A percentile compares a stretch with the other conserved stretches of the same genome.
Conservation (phyloP, 30 jellyfish, hydroid and myxozoan genomes). For the Aurelia sp. region DNA sequence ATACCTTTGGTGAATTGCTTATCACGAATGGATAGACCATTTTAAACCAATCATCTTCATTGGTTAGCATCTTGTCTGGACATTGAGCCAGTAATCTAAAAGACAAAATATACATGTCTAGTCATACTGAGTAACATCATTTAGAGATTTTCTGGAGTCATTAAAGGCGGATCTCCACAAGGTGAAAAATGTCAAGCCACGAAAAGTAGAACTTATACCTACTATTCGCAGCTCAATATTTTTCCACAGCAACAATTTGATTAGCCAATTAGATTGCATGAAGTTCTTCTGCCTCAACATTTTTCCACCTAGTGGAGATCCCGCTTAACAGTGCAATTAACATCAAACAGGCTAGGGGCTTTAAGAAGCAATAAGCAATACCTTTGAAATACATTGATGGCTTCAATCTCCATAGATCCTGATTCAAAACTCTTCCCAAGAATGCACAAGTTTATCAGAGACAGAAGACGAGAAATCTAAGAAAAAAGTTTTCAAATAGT, state of each 20-base stretch:
- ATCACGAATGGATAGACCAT: slow-evolving; percentile 76
- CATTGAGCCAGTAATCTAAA: slow-evolving; percentile 78
- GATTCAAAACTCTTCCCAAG: slow-evolving; percentile 56
- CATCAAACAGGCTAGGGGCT: neutral
- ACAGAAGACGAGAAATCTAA: slow-evolving; percentile 11
- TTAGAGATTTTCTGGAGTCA: neutral
- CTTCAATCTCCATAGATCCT: slow-evolving; percentile 51
- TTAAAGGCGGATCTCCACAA: too few relatives aligned
- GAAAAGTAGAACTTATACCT: too few relatives aligned
- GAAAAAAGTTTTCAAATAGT: neutral
- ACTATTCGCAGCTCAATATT: too few relatives aligned
- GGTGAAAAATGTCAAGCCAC: too few relatives aligned
- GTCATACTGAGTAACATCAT: neutral
- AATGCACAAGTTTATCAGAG: slow-evolving; percentile 18
- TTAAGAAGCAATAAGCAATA: neutral
- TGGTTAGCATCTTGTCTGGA: slow-evolving; percentile 57
- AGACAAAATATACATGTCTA: neutral
- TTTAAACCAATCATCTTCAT: slow-evolving; percentile 70
- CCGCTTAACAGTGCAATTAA: too few relatives aligned
- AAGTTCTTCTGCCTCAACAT: too few relatives aligned
- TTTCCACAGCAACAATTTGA: too few relatives aligned
- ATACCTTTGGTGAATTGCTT: slow-evolving; percentile 51
- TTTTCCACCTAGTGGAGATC: too few relatives aligned
- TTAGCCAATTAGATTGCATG: too few relatives aligned
- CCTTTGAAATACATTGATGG: slow-evolving; percentile 53